Percentiles rank a stretch among this genome's conserved stretches.
These are phyloP conservation scores for Gasterosteus nipponicus DNA, from an alignment of 2,113 vertebrate species.

Conservation along the genomic window DNA sequence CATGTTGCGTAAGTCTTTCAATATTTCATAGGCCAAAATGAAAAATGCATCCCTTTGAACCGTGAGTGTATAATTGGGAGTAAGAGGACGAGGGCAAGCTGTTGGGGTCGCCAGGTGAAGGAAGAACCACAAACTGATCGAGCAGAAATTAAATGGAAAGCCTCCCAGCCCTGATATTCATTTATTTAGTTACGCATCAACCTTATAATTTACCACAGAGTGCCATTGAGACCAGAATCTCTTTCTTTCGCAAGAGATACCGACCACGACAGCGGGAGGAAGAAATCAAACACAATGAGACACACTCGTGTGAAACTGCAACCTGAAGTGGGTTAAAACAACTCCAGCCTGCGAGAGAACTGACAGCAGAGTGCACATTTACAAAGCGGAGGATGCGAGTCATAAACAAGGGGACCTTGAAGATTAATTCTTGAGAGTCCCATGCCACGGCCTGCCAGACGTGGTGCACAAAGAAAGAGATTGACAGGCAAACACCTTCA, in stretches of 20 bases:
- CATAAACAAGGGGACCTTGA: conserved; percentile 51
- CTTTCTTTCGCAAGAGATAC: background rate
- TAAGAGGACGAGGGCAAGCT: conserved; percentile 39
- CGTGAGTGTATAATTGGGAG: conserved; percentile 60
- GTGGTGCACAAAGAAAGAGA: conserved; percentile 55
- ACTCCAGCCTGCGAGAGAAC: conserved; percentile 23
- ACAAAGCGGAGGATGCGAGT: conserved; percentile 44
- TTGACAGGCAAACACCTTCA: conserved; percentile 62
- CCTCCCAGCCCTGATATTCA: conserved; percentile 7
- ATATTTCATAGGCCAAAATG: conserved; percentile 77
- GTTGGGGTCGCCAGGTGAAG: conserved; percentile 57
- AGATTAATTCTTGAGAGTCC: conserved; percentile 56
- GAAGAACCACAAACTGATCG: conserved; percentile 9
- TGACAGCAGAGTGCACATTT: conserved; percentile 15
- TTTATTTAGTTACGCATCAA: background rate
- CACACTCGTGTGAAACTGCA: background rate
- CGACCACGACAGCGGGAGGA: background rate
- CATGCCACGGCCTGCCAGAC: conserved; percentile 54
- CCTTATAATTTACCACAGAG: background rate
- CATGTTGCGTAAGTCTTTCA: conserved; percentile 80
- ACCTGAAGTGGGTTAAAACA: conserved; percentile 37
- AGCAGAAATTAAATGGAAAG: conserved; percentile 32
- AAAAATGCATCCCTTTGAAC: conserved; percentile 78
- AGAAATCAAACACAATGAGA: background rate
- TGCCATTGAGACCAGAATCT: background rate